Evolutionary conservation across 2,113 vertebrate genomes (phyloP), one percentile per base, ranked within the genome.

Genomic region (Cercopithecus mona): DNA sequence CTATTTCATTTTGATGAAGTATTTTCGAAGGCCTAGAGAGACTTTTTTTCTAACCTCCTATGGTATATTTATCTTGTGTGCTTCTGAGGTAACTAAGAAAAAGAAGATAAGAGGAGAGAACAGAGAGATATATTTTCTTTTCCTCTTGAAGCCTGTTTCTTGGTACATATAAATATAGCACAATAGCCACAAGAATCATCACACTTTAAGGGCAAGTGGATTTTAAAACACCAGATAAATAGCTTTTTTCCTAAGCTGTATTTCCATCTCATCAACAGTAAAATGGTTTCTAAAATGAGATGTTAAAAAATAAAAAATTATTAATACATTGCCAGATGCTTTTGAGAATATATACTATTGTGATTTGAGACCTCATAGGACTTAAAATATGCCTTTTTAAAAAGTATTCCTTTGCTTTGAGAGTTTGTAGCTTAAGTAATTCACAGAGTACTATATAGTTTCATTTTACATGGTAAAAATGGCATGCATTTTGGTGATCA

Each of bases 1-100:
- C 83, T 88, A 57, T 89, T 98, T 97, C 82, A 97, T 95, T 95
- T 96, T 96, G 90, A 90, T 97, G 86, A 97, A 97, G 88, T 96
- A 82, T 97, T 97, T 96, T 92, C 1, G 6, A 96, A 98, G 83
- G 95, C 73, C 84, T 92, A 68, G 52, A 70, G 81, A 96, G 85
- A 90, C 45, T 75, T 97, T 94, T 96, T 93, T 80, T 88, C 90
- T 79, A 95, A 90, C 59, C 10, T 96, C 50, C 90, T 64, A 66
- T 95, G 84, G 96, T 95, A 95, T 94, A 94, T 97, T 96, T 98
- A 95, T 98, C 57, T 93, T 55, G 25, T 81, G 48, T 87, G 70
- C 70, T 97, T 93, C 94, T 92, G 70, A 97, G 90, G 76, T 90
- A 93, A 75, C n/a, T 18, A 84, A 57, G 52, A 93, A 95, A 94